Evolutionary conservation across 2,113 vertebrate species (phyloP).

Genomic region (Etheostoma cragini): DNA sequence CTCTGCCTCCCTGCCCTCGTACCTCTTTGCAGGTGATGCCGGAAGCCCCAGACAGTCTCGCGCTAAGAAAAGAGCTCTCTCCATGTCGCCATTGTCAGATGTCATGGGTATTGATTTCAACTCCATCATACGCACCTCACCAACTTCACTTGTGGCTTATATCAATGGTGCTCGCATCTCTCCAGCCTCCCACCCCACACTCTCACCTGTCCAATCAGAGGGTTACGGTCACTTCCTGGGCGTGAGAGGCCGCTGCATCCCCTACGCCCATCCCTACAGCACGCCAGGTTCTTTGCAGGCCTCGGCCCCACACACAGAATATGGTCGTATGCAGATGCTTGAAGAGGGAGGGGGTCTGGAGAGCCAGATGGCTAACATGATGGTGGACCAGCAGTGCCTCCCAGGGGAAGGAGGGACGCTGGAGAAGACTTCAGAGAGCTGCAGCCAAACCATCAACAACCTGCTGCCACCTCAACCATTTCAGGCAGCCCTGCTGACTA

Average conservation of each 20-base stretch:
- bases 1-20: slow-evolving; percentile 87
- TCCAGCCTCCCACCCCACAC: slow-evolving; percentile 84
- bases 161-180: slow-evolving; percentile 91
- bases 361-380: slow-evolving; percentile 86
- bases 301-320: slow-evolving; percentile 74
- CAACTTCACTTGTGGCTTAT: slow-evolving; percentile 94
- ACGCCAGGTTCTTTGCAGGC: slow-evolving; percentile 63
- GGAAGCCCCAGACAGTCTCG: slow-evolving; percentile 83
- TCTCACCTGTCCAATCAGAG: slow-evolving; percentile 88
- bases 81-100: slow-evolving; percentile 91
- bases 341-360: slow-evolving; percentile 84
- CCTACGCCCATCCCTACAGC: slow-evolving; percentile 77
- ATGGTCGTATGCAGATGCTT: slow-evolving; percentile 85
- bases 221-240: slow-evolving; percentile 95
- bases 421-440: slow-evolving; percentile 64
- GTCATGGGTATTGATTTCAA: slow-evolving; percentile 93
- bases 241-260: slow-evolving; percentile 91
- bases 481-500: slow-evolving; percentile 35
- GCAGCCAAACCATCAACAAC: slow-evolving; percentile 72
- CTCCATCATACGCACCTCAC: slow-evolving; percentile 94
- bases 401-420: slow-evolving; percentile 62
- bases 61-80: slow-evolving; percentile 90
- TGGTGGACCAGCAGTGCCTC: slow-evolving; percentile 86
- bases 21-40: slow-evolving; percentile 86
- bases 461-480: slow-evolving; percentile 68